Base-by-base conservation (phyloP, 2,888 invertebrate genomes). In the Heteromyza rotundicornis region DNA sequence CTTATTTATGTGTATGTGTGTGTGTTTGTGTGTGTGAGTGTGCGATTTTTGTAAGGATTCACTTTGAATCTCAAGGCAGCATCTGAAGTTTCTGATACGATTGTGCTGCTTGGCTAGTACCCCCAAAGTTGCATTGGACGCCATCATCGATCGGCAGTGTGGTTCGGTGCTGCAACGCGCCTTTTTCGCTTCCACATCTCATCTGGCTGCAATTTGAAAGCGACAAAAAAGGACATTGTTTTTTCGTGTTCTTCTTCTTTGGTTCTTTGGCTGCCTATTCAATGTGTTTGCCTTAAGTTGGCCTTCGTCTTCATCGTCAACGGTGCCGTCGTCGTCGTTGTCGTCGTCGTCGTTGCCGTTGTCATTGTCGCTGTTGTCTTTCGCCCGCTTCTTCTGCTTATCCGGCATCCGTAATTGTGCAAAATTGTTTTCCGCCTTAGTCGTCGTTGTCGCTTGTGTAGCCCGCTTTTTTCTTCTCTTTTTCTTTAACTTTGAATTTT, bases 361-460 rank as follows among this genome's bases (percentile, higher is more conserved):
- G 7, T n/a, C 47, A 17, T 7, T n/a, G 7, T n/a, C n/a, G n/a
- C 47, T 5, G 12, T 32, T 32, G 7, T 32, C 32, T 32, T 5
- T 32, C 32, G 12, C 7, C 32, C 7, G 12, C 32, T 8, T 32
- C 32, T 5, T 32, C 32, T 32, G 5, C 32, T 32, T 32, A 40
- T 40, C 54, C 27, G 49, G 35, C 58, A 61, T 56, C n/a, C 57
- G 64, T 70, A 70, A 69, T 69, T 70, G 68, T 67, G 63, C 68
- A 65, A 67, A 70, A 67, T 70, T 70, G 70, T 66, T 69, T 70
- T 68, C 66, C 67, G 59, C 62, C 61, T 62, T 61, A 53, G 47
- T 47, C 67, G 59, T 60, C 61, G 62, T 61, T 50, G 47, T 47
- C 47, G 20, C 47, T 19, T 40, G 40, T 10, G 40, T 47, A 19